Evolutionary conservation across 2,888 invertebrate species (phyloP), one percentile per base, ranked within the genome.

Genomic region (Apotomis turbidana): DNA sequence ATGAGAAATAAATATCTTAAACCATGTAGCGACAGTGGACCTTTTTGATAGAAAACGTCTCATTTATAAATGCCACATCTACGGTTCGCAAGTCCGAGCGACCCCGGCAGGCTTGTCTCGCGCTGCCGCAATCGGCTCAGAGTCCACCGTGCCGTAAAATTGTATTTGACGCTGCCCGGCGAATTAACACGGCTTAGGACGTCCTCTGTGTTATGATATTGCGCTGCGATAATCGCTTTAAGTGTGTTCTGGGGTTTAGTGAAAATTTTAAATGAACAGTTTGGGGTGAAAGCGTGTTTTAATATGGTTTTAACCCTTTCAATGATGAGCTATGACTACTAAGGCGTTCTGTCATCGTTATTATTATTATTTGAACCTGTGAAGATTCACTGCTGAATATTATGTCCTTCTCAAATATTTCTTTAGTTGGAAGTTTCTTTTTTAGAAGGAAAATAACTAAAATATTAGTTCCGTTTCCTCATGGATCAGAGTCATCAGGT

Each of bases 61-160:
- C 27, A 10, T 13, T 0, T 38, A 63, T 41, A 71, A 5, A 41
- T 82, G 74, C 83, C 87, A 68, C 70, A 80, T 87, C 86, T 75
- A 76, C 4, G 0, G 72, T 68, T 27, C 44, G 0, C 3, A 54
- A 70, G 73, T 79, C 76, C 10, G n/a, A 1, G 27, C 12, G 61
- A 36, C 77, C 80, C 73, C 79, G 78, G 86, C 90, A 90, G 90
- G 89, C 88, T 91, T 90, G 90, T 89, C 85, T 87, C 88, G 81
- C 85, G 90, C 89, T 90, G 87, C 85, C 89, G 78, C 92, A 93
- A 93, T 93, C 93, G 93, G 93, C 93, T 93, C 93, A 93, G 93
- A 77, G 88, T 79, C 80, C 91, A 87, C 75, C 86, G 85, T 86
- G 82, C 83, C 93, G 92, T 90, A 91, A 93, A 93, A 93, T 93